These are phyloP conservation scores for Ammodytes marinus DNA, from an alignment of 2,113 vertebrate genomes.

Conservation along the genomic window DNA sequence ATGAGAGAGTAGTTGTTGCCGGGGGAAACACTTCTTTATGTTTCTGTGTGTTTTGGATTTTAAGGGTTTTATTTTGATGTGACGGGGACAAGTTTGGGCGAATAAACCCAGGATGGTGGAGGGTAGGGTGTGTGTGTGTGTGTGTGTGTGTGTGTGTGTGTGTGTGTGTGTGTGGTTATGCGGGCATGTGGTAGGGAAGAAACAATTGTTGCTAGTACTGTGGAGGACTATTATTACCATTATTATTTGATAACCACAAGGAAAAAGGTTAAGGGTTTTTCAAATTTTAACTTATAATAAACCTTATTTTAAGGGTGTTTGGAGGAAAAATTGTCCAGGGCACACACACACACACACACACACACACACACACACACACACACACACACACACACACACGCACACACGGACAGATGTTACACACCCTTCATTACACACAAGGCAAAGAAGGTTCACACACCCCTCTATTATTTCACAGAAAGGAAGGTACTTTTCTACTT, in stretches of 20 bases:
- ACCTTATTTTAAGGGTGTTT: no score
- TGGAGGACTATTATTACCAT: no score
- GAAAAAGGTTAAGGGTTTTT: no score
- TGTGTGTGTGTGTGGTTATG: no score
- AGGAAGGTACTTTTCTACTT: slow-evolving; percentile 10
- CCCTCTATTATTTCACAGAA: slow-evolving; percentile 18
- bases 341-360: background rate
- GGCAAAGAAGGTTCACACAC: slow-evolving; percentile 23
- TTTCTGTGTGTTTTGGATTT: slow-evolving; percentile 21
- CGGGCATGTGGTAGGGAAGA: no score
- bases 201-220: no score
- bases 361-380: background rate
- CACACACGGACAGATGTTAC: background rate
- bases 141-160: no score
- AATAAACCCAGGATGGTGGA: slow-evolving; percentile 9
- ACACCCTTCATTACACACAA: slow-evolving; percentile 40
- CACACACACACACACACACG: background rate
- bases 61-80: slow-evolving; percentile 14
- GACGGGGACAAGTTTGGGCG: background rate
- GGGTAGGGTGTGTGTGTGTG: no score
- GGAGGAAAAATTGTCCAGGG: background rate
- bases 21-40: background rate
- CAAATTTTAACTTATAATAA: no score
- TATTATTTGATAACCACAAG: no score
- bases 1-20: background rate